Evolutionary conservation across 1,140 invertebrate genomes (phyloP).

Genomic region (Musca domestica): DNA sequence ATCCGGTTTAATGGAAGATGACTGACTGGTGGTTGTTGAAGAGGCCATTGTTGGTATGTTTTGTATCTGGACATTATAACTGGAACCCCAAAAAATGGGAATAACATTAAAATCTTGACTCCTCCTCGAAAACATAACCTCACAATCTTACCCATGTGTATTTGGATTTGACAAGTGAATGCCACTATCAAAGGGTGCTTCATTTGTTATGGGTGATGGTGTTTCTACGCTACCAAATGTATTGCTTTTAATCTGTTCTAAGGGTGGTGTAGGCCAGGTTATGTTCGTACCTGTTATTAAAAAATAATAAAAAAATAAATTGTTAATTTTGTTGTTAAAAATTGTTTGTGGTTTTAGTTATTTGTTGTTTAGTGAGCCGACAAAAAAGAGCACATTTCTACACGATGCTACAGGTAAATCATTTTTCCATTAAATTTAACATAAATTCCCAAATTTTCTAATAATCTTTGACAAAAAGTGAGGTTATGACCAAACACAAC

Average conservation of each 20-base stretch:
- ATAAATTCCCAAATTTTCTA: too few species aligned
- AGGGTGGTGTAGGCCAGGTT: constrained; percentile 48
- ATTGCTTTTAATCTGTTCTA: constrained; percentile 50
- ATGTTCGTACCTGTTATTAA: constrained; percentile 41
- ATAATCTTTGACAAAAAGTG: too few species aligned
- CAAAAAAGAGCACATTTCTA: too few species aligned
- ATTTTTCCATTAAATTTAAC: too few species aligned
- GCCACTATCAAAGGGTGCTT: constrained; percentile 43
- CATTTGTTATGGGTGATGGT: constrained; percentile 50
- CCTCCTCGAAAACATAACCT: not conserved
- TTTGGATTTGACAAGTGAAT: constrained; percentile 52
- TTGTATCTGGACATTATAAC: constrained; percentile 51
- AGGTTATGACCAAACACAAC: too few species aligned
- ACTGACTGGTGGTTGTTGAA: constrained; percentile 46
- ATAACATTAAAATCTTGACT: not conserved
- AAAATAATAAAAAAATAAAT: not conserved
- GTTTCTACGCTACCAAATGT: constrained; percentile 51
- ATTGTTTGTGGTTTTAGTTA: not conserved
- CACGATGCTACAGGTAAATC: too few species aligned
- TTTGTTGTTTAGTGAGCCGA: too few species aligned
- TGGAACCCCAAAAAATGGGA: constrained; percentile 19
- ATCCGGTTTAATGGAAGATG: constrained; percentile 45
- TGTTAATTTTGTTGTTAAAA: not conserved
- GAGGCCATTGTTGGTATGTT: constrained; percentile 49
- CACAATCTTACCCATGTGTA: constrained; percentile 45